These are phyloP conservation scores for Calliopsis andreniformis DNA, from an alignment of 1,140 invertebrate species.

Conservation along the genomic window DNA sequence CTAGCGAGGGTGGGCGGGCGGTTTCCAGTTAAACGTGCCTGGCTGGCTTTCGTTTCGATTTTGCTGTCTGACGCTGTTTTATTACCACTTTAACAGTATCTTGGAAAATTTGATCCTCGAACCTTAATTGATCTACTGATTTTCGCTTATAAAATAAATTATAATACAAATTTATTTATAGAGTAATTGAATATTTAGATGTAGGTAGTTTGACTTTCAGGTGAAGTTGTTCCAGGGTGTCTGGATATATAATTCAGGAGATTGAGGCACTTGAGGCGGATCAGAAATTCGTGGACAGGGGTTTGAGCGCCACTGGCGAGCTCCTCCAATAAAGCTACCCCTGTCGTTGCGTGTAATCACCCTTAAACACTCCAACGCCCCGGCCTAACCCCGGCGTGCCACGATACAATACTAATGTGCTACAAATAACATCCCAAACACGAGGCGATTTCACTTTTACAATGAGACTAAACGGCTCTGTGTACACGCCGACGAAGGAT, in stretches of 20 bases:
- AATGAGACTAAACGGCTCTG: conserved; percentile 70
- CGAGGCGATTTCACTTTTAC: conserved; percentile 80
- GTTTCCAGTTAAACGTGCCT: conserved; percentile 36
- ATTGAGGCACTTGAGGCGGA: too few species aligned
- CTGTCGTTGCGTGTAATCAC: conserved; percentile 81
- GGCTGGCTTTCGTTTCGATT: conserved; percentile 18
- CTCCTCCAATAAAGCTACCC: conserved; percentile 80
- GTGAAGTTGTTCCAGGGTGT: too few species aligned
- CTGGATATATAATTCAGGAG: too few species aligned
- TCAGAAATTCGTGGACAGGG: neutral
- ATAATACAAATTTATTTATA: too few species aligned
- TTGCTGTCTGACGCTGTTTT: conserved; percentile 3
- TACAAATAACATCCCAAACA: conserved; percentile 81
- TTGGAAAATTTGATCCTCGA: too few species aligned
- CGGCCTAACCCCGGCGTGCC: conserved; percentile 70
- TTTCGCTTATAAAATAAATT: too few species aligned
- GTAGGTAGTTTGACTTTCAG: too few species aligned
- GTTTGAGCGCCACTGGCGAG: conserved; percentile 72
- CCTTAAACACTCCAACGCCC: conserved; percentile 81
- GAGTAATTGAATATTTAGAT: too few species aligned
- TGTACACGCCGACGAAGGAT: conserved; percentile 42
- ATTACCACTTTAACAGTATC: neutral
- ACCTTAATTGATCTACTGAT: too few species aligned
- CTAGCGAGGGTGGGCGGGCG: conserved; percentile 14
- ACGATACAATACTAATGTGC: conserved; percentile 81